Base-by-base conservation (phyloP, 2,113 vertebrate species). In the Xiphophorus couchianus region DNA sequence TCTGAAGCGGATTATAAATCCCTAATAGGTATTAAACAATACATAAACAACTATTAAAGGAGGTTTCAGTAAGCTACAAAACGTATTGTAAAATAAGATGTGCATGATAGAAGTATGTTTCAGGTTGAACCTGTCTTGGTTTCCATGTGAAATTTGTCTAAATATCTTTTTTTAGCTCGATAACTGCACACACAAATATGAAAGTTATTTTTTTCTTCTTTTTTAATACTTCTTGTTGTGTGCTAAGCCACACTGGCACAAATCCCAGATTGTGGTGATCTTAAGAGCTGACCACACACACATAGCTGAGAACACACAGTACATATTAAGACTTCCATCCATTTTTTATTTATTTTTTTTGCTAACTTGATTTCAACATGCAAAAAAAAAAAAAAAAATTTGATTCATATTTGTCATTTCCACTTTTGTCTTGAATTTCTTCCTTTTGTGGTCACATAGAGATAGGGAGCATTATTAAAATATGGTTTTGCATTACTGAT, bases 201-300 rank as follows among this genome's bases (percentile, higher is more conserved):
- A 1, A 62, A 64, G 74, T 65, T 44, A 77, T 76, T 73, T 31
- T 31, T 6, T 13, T 22, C 17, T 11, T 60, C 3, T 51, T 19
- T 51, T 28, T 61, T n/a, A 62, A 31, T 83, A 69, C 74, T 62
- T 54, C 78, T 76, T 73, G 76, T 78, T 86, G 83, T 76, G 72
- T 29, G 39, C 60, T 74, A 71, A 78, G 65, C 81, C 61, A 68
- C 28, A 60, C 81, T 88, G 88, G 87, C 88, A 77, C 73, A 15
- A 85, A 78, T 79, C 82, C 88, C 77, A 89, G 86, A 86, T 84
- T 86, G 90, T 62, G 81, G 82, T 78, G 81, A 88, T 85, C 81
- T 83, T 88, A 81, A 67, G 78, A 76, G 60, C 70, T 89, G 88
- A 90, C 89, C 90, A 91, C 91, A 90, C 88, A 91, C 78, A 31